A percentile compares a stretch with the other conserved stretches of the same genome.
Conservation (phyloP, 2,888 invertebrate genomes). For the Pristionchus arcanus region DNA sequence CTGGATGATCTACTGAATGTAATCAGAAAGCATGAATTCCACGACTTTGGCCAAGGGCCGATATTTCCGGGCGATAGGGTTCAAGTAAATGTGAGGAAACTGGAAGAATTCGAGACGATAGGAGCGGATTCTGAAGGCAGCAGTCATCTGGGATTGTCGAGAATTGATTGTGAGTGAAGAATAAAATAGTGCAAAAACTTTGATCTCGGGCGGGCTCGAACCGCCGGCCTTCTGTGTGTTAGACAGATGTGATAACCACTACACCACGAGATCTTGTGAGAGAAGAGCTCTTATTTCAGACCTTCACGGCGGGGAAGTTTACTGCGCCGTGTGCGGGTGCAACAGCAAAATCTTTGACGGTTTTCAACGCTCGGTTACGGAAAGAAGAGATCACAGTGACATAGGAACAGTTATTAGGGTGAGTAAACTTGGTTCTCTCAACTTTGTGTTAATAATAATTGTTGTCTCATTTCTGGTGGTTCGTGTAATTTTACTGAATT, state of each 20-base stretch:
- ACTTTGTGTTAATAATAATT: too few species aligned
- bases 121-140: not conserved
- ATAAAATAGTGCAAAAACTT: slow-evolving; percentile 38
- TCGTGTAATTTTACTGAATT: not conserved
- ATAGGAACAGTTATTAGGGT: slow-evolving; percentile 8
- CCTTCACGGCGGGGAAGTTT: slow-evolving; percentile 38
- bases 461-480: not conserved
- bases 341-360: not conserved
- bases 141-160: not conserved
- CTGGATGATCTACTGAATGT: slow-evolving; percentile 13
- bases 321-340: slow-evolving; percentile 34
- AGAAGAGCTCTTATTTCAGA: not conserved
- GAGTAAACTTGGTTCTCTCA: not conserved
- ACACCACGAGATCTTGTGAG: slow-evolving; percentile 44
- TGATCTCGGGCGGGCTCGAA: slow-evolving; percentile 71
- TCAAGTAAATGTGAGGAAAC: not conserved
- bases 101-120: not conserved
- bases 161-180: slow-evolving; percentile 26
- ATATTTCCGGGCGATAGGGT: slow-evolving; percentile 37
- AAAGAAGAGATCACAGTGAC: not conserved
- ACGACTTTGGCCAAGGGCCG: slow-evolving; percentile 40
- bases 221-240: slow-evolving; percentile 71
- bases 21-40: slow-evolving; percentile 27
- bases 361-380: not conserved
- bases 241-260: slow-evolving; percentile 67